phyloP scores from a whole-genome alignment of 2,113 vertebrate species.

The Dicerorhinus sumatrensis region DNA sequence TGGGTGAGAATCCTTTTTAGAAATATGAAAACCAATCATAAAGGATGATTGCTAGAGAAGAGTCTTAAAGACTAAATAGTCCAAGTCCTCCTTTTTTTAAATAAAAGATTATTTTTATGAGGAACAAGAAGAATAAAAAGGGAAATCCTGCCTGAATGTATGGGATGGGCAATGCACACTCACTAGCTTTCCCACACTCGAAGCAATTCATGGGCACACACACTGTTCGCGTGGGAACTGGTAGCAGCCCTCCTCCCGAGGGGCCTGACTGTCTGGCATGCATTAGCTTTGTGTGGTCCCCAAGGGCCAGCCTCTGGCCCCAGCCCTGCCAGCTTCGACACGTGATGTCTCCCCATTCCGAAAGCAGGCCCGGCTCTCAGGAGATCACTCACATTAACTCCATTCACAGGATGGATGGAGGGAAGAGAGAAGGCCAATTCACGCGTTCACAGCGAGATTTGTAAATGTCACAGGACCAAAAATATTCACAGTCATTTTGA shows the following conservation, averaged over 20 bases:
- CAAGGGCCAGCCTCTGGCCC: background rate
- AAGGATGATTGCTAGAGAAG: background rate
- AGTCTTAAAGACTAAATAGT: background rate
- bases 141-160: background rate
- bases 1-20: background rate
- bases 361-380: background rate
- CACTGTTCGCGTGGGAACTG: background rate
- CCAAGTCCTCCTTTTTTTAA: background rate
- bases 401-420: background rate
- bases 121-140: background rate
- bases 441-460: background rate
- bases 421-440: background rate
- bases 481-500: background rate
- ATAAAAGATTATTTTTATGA: background rate
- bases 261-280: background rate
- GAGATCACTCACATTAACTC: background rate
- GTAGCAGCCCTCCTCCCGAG: background rate
- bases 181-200: constrained; percentile 8
- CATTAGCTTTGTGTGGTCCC: background rate
- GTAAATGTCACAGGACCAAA: background rate
- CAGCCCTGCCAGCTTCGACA: background rate
- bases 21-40: background rate
- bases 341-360: background rate
- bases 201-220: background rate
- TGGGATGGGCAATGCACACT: background rate